These are phyloP conservation scores for Ditula angustiorana DNA, from an alignment of 2,888 invertebrate species.

Conservation along the genomic window DNA sequence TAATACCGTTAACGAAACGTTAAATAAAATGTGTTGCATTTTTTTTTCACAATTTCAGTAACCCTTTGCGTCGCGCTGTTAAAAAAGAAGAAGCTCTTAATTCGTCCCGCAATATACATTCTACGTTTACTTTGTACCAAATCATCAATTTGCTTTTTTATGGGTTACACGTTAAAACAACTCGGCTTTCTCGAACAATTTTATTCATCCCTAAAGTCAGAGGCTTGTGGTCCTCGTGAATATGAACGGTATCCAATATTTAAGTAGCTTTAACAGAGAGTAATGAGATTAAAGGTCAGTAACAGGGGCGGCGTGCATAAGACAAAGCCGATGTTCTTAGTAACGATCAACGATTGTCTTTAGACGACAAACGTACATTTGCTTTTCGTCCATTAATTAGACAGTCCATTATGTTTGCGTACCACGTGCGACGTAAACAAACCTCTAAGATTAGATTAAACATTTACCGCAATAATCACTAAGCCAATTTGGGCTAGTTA, in stretches of 20 bases:
- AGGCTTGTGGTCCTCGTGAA: too few species aligned
- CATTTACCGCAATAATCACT: conserved; percentile 6
- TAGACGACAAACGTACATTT: neutral
- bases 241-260: conserved; percentile 15
- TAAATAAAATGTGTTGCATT: too few species aligned
- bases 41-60: too few species aligned
- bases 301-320: conserved; percentile 17
- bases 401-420: neutral
- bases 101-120: too few species aligned
- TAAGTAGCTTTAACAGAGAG: conserved; percentile 16
- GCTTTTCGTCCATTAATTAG: conserved; percentile 5
- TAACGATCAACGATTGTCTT: neutral
- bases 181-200: neutral
- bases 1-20: too few species aligned
- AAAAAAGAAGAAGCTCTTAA: too few species aligned
- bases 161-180: too few species aligned
- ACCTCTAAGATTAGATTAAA: conserved; percentile 9
- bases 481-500: neutral
- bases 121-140: neutral
- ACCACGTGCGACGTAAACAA: conserved; percentile 8
- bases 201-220: neutral
- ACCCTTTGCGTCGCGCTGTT: too few species aligned
- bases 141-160: neutral
- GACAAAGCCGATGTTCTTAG: neutral
- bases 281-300: conserved; percentile 34